phyloP scores from a whole-genome alignment of 2,797 vertebrate genomes.

The Sphenodon punctatus region DNA sequence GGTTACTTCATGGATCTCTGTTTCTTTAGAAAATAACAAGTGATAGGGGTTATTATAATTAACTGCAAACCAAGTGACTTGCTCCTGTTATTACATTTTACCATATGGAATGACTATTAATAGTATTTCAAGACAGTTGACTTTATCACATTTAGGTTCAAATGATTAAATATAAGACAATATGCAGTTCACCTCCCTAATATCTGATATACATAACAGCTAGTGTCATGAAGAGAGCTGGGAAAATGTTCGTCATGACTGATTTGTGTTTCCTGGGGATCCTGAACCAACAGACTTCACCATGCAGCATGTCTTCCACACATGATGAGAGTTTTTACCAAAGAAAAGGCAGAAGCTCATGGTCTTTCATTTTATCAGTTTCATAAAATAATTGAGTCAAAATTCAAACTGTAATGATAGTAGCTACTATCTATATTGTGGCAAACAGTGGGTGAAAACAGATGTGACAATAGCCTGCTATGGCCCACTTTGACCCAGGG shows the following conservation, averaged over 20 bases:
- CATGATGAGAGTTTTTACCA: not conserved
- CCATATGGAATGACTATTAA: conserved; percentile 41
- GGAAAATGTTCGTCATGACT: not conserved
- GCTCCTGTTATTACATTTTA: conserved; percentile 19
- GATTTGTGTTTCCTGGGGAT: not conserved
- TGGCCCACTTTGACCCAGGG: too few species aligned
- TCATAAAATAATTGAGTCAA: conserved; percentile 2
- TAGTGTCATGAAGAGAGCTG: not conserved
- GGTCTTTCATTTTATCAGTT: not conserved
- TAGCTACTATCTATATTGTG: not conserved
- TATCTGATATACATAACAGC: not conserved
- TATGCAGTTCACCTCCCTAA: not conserved
- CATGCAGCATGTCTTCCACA: too few species aligned
- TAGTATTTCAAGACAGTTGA: not conserved
- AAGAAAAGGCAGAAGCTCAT: not conserved
- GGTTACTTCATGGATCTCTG: not conserved
- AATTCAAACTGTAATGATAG: not conserved
- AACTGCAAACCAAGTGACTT: conserved; percentile 9
- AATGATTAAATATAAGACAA: too few species aligned
- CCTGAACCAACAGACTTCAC: too few species aligned
- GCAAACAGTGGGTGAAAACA: fast-evolving
- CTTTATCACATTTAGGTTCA: conserved; percentile 26
- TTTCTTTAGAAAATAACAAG: conserved; percentile 20
- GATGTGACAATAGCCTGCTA: too few species aligned
- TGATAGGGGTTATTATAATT: conserved; percentile 25